Evolutionary conservation across 2,888 invertebrate genomes (phyloP), one percentile per base, ranked within the genome.

Genomic region (Linyphia triangularis): DNA sequence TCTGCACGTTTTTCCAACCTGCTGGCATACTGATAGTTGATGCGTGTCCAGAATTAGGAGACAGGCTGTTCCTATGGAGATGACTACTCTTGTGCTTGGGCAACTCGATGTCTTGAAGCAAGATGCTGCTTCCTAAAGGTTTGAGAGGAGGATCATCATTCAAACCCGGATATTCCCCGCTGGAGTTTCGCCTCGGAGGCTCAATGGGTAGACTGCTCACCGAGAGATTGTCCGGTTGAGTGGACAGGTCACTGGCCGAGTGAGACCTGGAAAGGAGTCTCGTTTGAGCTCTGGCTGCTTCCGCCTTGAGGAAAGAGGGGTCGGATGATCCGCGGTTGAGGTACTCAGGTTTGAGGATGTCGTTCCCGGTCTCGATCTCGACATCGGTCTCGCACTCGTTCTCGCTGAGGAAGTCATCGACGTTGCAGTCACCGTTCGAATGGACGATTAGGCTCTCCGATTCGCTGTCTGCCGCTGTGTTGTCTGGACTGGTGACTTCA

Each of bases 161-260:
- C 1, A 51, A n/a, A 0, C 51, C 33, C 0, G 88, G 65, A 22
- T 65, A 89, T 40, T 89, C 88, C 6, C 88, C 88, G 37, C 88
- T 89, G n/a, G 88, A 89, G 40, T 89, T 89, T 26, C 88, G 40
- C 10, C 88, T 84, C 6, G 83, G 88, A 0, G 84, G 84, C 1
- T 89, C 88, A 2, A 57, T 40, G 26, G 10, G 26, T 30, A 79
- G 30, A 5, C 67, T 70, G 24, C 33, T 59, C 22, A 72, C 61
- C 2, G 82, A 82, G n/a, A 82, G 24, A 6, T 24, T 16, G n/a
- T 82, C 82, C 22, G 40, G 40, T 19, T 72, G 82, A 6, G 13
- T 63, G 24, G n/a, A 77, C 19, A 88, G 37, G 63, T 88, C 88
- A 26, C 57, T 82, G 61, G 67, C 88, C 10, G 88, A 88, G 40